Evolutionary conservation across 2,113 vertebrate species (phyloP).

Genomic region (Girardinichthys multiradiatus): DNA sequence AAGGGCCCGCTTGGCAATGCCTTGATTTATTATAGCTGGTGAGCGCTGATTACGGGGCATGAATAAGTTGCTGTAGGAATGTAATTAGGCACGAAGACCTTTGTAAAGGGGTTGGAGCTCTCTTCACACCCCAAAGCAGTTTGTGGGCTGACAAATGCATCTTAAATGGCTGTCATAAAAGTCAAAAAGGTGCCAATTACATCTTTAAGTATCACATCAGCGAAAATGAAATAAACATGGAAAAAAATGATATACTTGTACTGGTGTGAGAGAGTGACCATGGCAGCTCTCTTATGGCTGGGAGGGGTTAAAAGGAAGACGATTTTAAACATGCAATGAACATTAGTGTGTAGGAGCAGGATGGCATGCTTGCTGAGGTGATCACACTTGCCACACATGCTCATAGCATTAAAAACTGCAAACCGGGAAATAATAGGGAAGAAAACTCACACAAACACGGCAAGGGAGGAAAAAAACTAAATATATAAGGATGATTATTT

Average conservation of each 20-base stretch:
- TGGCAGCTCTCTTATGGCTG: slow-evolving; percentile 27
- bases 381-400: slow-evolving; percentile 46
- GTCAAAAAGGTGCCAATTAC: slow-evolving; percentile 87
- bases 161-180: slow-evolving; percentile 86
- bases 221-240: slow-evolving; percentile 74
- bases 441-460: slow-evolving; percentile 20
- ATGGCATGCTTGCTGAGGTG: slow-evolving; percentile 47
- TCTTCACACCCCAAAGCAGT: slow-evolving; percentile 75
- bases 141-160: slow-evolving; percentile 83
- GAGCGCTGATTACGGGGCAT: slow-evolving; percentile 80
- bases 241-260: slow-evolving; percentile 22
- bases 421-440: slow-evolving; percentile 9
- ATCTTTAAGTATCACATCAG: slow-evolving; percentile 81
- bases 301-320: slow-evolving; percentile 29
- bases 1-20: slow-evolving; percentile 73
- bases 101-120: slow-evolving; percentile 64
- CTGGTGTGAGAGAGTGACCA: slow-evolving; percentile 39
- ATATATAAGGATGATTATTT: slow-evolving; percentile 1
- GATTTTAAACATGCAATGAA: slow-evolving; percentile 59
- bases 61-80: slow-evolving; percentile 80
- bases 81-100: slow-evolving; percentile 80
- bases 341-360: slow-evolving; percentile 51
- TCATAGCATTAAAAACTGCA: slow-evolving; percentile 17
- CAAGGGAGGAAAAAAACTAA: slow-evolving; percentile 2
- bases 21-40: slow-evolving; percentile 80